These are phyloP conservation scores for Acrossocheilus wenchowensis DNA, from an alignment of 2,797 vertebrate species.

Conservation along the genomic window DNA sequence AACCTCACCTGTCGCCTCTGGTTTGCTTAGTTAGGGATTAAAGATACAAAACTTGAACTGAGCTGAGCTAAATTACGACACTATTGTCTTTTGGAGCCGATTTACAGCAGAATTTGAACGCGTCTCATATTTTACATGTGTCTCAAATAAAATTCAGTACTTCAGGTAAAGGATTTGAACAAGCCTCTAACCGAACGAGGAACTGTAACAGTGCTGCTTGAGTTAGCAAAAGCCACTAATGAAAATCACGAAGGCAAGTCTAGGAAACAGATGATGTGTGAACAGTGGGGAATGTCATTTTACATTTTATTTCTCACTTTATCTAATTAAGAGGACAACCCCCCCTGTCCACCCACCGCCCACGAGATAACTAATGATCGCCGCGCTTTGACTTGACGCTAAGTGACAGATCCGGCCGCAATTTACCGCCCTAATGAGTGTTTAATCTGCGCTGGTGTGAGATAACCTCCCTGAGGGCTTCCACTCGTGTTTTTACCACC, in stretches of 20 bases:
- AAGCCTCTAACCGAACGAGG: not conserved
- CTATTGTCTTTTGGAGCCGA: no score
- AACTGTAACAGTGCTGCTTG: not conserved
- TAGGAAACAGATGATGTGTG: not conserved
- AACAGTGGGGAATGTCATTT: slow-evolving; percentile 32
- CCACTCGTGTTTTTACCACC: slow-evolving; percentile 42
- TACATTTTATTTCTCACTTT: slow-evolving; percentile 37
- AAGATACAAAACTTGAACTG: not conserved
- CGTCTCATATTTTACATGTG: not conserved
- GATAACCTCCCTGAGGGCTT: slow-evolving; percentile 48
- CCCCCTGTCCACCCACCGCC: not conserved
- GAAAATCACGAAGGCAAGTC: not conserved
- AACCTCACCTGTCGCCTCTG: not conserved
- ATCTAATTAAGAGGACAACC: slow-evolving; percentile 26
- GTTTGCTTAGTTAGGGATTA: not conserved
- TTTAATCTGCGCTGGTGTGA: slow-evolving; percentile 59
- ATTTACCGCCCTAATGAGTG: slow-evolving; percentile 56
- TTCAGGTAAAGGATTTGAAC: not conserved
- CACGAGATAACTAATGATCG: slow-evolving; percentile 19
- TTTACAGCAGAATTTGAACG: not conserved
- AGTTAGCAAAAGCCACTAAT: not conserved
- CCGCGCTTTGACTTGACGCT: slow-evolving; percentile 27
- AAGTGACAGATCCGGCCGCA: slow-evolving; percentile 47
- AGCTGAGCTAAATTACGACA: no score
- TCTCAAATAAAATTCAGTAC: not conserved